Evolutionary conservation across 2,113 vertebrate species (phyloP).

Genomic region (Mesocricetus auratus): DNA sequence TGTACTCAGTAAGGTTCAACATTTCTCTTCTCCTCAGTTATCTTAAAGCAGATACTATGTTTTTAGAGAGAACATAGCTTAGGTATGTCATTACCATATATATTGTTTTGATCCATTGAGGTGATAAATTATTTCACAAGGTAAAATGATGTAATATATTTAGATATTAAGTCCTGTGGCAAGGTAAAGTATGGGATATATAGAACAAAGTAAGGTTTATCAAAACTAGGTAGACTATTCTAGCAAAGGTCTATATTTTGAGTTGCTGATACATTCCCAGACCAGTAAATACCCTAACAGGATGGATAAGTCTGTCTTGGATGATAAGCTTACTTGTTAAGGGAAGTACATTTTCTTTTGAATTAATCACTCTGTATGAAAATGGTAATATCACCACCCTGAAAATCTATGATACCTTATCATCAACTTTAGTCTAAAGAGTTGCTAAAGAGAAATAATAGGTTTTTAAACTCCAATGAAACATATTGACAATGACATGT

Average conservation of each 20-base stretch:
- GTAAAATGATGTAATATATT: conserved; percentile 61
- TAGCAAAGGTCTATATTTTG: conserved; percentile 58
- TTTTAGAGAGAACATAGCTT: conserved; percentile 59
- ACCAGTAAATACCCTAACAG: conserved; percentile 75
- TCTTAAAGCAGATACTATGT: conserved; percentile 46
- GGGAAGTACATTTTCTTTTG: conserved; percentile 71
- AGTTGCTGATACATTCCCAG: conserved; percentile 72
- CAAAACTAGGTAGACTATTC: conserved; percentile 72
- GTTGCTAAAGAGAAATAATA: conserved; percentile 39
- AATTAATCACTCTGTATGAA: conserved; percentile 77
- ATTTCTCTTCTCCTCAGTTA: conserved; percentile 69
- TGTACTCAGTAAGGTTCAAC: conserved; percentile 72
- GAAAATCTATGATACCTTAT: conserved; percentile 73
- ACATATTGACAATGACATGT: not conserved
- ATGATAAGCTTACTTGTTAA: conserved; percentile 80
- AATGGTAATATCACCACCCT: conserved; percentile 61
- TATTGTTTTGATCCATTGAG: conserved; percentile 76
- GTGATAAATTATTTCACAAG: conserved; percentile 80
- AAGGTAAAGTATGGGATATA: conserved; percentile 55
- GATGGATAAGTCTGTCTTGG: conserved; percentile 74
- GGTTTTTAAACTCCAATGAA: not conserved
- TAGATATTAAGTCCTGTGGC: conserved; percentile 68
- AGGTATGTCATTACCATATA: conserved; percentile 74
- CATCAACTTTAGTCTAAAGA: conserved; percentile 65
- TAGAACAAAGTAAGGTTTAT: conserved; percentile 76